Conservation (phyloP, 2,113 vertebrate species). For the Capreolus pygargus region DNA sequence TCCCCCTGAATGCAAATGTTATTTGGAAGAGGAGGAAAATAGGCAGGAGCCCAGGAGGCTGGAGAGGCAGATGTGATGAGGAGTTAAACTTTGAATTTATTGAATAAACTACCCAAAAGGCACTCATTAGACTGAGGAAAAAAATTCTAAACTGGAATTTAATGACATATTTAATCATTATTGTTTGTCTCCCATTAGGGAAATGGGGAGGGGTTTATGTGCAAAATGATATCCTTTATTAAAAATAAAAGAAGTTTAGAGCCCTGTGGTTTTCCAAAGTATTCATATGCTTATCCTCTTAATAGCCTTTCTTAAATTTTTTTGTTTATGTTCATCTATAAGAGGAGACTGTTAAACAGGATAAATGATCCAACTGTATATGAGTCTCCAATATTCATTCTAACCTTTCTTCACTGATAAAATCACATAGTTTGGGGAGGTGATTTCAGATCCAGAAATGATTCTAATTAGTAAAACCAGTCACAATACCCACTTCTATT, state of each 20-base stretch:
- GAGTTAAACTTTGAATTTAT: not conserved
- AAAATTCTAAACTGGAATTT: constrained; percentile 11
- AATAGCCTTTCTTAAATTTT: not conserved
- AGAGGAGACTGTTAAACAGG: not conserved
- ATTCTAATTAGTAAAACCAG: not conserved
- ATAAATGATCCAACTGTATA: not conserved
- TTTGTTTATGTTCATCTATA: not conserved
- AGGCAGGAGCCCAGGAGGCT: not conserved
- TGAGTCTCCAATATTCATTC: not conserved
- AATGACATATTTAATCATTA: constrained; percentile 14
- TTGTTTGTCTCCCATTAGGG: not conserved
- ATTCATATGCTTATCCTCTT: not conserved
- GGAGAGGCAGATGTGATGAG: not conserved
- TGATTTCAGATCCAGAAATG: not conserved
- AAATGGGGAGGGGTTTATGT: not conserved
- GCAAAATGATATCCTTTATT: not conserved
- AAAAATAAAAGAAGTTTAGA: constrained; percentile 2
- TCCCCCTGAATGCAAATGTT: not conserved
- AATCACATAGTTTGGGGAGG: not conserved
- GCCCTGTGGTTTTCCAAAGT: not conserved
- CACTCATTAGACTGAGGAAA: not conserved
- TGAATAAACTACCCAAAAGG: not conserved
- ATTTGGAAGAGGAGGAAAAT: not conserved
- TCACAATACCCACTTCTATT: not conserved
- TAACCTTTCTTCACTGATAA: not conserved